Conservation (phyloP, 2,888 invertebrate genomes). For the Tanytarsus gracilentus region DNA sequence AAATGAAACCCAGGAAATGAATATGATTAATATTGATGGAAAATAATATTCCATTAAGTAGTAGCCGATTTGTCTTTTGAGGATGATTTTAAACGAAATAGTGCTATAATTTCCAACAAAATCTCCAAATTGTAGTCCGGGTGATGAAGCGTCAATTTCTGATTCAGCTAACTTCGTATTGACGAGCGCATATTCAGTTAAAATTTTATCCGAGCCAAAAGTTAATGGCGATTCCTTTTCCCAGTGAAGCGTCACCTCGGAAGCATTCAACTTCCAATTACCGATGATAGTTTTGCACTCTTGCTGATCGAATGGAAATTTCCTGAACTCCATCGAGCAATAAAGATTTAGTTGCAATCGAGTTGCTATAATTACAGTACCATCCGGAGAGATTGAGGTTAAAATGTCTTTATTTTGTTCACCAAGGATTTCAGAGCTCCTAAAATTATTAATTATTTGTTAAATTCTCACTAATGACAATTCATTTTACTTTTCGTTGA, state of each 20-base stretch:
- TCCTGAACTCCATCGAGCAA: slow-evolving; percentile 77
- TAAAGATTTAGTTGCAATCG: slow-evolving; percentile 72
- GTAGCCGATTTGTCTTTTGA: slow-evolving; percentile 73
- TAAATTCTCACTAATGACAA: slow-evolving; percentile 45
- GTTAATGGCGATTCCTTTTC: slow-evolving; percentile 63
- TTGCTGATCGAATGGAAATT: slow-evolving; percentile 82
- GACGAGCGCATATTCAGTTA: slow-evolving; percentile 69
- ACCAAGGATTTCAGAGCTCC: slow-evolving; percentile 65
- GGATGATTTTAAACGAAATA: slow-evolving; percentile 65
- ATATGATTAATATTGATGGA: slow-evolving; percentile 77
- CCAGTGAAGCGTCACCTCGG: slow-evolving; percentile 66
- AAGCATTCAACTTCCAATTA: slow-evolving; percentile 77
- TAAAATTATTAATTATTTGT: slow-evolving; percentile 30
- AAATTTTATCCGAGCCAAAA: slow-evolving; percentile 63
- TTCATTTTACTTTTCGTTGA: slow-evolving; percentile 52
- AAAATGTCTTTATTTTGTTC: slow-evolving; percentile 68
- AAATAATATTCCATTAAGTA: slow-evolving; percentile 83
- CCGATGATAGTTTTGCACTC: slow-evolving; percentile 69
- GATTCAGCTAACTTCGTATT: slow-evolving; percentile 63
- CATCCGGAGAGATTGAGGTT: slow-evolving; percentile 68
- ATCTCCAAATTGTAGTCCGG: slow-evolving; percentile 61
- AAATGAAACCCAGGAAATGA: slow-evolving; percentile 82
- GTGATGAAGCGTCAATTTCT: slow-evolving; percentile 56
- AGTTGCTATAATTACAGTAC: slow-evolving; percentile 69
- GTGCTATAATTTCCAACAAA: slow-evolving; percentile 63